Evolutionary conservation across 2,113 vertebrate genomes (phyloP).

Genomic region (Tachuris rubrigastra): DNA sequence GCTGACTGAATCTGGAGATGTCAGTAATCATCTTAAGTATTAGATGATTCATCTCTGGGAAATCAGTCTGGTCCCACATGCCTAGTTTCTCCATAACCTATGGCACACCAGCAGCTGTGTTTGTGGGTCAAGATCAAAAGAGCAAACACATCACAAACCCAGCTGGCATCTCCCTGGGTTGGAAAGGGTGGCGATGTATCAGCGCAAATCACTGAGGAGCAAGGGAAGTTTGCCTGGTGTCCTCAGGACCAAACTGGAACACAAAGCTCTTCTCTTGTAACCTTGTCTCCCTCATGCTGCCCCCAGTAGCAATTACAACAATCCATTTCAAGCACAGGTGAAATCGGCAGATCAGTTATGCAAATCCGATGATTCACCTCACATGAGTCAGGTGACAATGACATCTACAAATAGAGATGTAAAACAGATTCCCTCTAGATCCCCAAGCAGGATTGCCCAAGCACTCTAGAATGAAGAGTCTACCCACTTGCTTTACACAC

Average conservation of each 20-base stretch:
- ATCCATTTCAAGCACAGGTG: neutral
- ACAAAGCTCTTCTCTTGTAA: neutral
- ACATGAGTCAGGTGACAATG: neutral
- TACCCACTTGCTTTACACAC: conserved; percentile 32
- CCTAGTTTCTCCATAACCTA: neutral
- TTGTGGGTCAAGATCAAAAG: neutral
- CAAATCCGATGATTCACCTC: neutral
- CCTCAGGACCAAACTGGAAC: neutral
- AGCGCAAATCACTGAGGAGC: neutral
- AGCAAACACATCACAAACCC: neutral
- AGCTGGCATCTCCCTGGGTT: neutral
- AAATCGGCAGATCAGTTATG: neutral
- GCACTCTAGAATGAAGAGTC: neutral
- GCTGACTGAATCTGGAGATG: neutral
- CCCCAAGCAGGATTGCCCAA: neutral
- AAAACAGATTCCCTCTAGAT: neutral
- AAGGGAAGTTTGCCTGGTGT: neutral
- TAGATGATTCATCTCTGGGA: neutral
- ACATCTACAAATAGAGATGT: neutral
- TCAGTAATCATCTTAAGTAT: neutral
- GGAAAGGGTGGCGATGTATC: neutral
- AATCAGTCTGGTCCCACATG: neutral
- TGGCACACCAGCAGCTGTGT: neutral
- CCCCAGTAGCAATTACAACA: neutral
- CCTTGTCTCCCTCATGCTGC: neutral